Percentiles rank a stretch among this genome's conserved stretches.
Evolutionary conservation across 2,888 invertebrate genomes (phyloP).

Genomic region (Callimorpha dominula): DNA sequence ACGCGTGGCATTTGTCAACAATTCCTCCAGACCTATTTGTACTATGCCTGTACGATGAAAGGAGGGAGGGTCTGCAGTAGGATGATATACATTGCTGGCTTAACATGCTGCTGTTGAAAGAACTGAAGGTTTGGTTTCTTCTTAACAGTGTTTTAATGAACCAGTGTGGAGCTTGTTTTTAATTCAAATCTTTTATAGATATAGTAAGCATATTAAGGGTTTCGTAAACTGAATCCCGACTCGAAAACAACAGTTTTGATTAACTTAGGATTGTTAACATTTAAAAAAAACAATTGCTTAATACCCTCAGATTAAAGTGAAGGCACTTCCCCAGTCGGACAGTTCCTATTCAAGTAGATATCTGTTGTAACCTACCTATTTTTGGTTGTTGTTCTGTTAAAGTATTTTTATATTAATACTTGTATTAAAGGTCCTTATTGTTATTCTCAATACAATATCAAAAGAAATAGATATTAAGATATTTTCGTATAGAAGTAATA

Average conservation of each 20-base stretch:
- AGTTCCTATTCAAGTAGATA: background rate
- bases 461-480: background rate
- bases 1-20: slow-evolving; percentile 45
- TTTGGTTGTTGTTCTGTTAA: background rate
- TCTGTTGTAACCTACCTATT: background rate
- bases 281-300: background rate
- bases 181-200: too few species aligned
- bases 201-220: too few species aligned
- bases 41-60: slow-evolving; percentile 16
- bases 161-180: too few species aligned
- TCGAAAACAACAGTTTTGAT: too few species aligned
- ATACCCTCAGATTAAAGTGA: background rate
- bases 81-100: slow-evolving; percentile 36
- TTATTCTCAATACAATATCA: background rate
- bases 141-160: too few species aligned
- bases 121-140: too few species aligned
- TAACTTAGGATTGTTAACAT: too few species aligned
- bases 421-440: too few species aligned
- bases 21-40: slow-evolving; percentile 38
- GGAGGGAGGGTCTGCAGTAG: background rate
- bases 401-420: too few species aligned
- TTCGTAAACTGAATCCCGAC: too few species aligned
- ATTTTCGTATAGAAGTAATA: background rate
- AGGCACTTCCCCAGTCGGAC: background rate
- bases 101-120: too few species aligned